A percentile compares a stretch with the other conserved stretches of the same genome.
phyloP scores from a whole-genome alignment of 2,113 vertebrate species.

The Gambusia affinis region DNA sequence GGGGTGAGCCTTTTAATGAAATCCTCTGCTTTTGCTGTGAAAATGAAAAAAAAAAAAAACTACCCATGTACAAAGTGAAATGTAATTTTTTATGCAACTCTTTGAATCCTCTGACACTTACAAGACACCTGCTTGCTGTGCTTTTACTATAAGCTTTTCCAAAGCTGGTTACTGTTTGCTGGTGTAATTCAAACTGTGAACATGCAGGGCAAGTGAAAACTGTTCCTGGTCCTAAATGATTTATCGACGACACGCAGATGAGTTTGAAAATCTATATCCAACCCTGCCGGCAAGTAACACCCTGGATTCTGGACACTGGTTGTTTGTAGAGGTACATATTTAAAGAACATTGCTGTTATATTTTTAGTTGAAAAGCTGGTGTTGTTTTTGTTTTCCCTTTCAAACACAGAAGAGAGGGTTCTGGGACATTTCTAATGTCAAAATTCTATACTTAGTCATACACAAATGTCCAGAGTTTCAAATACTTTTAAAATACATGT shows the following conservation, averaged over 20 bases:
- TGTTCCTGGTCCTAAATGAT: slow-evolving; percentile 35
- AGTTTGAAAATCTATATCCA: slow-evolving; percentile 40
- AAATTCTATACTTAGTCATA: neutral
- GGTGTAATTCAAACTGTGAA: slow-evolving; percentile 35
- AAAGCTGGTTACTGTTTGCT: slow-evolving; percentile 16
- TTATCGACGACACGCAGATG: slow-evolving; percentile 53
- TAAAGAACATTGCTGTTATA: neutral
- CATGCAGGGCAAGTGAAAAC: slow-evolving; percentile 50
- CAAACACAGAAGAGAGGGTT: neutral
- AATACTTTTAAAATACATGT: neutral
- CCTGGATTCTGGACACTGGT: slow-evolving; percentile 4
- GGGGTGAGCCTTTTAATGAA: slow-evolving; percentile 15
- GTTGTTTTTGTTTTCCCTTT: neutral
- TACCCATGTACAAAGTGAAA: slow-evolving; percentile 7
- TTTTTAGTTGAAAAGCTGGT: neutral
- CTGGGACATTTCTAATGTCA: neutral
- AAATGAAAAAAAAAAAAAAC: slow-evolving; percentile 17
- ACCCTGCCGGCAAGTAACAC: slow-evolving; percentile 20
- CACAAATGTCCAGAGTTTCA: too few species aligned
- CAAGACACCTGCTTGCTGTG: neutral
- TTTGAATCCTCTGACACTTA: slow-evolving; percentile 7
- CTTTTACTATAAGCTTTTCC: slow-evolving; percentile 19
- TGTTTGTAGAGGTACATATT: neutral
- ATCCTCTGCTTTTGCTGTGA: slow-evolving; percentile 2
- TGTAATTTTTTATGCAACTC: neutral